Evolutionary conservation across 2,888 invertebrate genomes (phyloP).

Genomic region (Gibbula magus): DNA sequence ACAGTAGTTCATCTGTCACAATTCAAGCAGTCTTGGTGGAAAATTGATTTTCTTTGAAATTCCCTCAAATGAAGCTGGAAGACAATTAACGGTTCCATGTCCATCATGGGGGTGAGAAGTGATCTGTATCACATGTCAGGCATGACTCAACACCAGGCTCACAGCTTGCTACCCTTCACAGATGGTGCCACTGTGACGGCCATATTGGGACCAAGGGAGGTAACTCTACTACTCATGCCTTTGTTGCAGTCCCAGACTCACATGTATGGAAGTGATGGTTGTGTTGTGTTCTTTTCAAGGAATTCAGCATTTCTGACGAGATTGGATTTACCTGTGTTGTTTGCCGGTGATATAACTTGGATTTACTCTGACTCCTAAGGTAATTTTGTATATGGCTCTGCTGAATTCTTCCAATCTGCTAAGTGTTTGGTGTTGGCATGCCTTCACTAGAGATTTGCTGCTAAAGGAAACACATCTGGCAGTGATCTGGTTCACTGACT

Average conservation of each 20-base stretch:
- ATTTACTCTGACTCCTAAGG: not conserved
- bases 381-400: not conserved
- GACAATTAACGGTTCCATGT: not conserved
- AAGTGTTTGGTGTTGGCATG: not conserved
- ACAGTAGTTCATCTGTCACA: constrained; percentile 5
- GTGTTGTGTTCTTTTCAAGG: not conserved
- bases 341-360: not conserved
- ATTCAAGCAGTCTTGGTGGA: not conserved
- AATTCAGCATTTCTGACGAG: not conserved
- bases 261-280: not conserved
- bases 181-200: not conserved
- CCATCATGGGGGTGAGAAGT: not conserved
- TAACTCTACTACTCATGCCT: not conserved
- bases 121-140: not conserved
- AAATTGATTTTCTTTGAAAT: constrained; percentile 8
- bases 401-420: too few relatives aligned
- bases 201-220: not conserved
- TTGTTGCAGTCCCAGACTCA: not conserved
- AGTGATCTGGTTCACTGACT: not conserved
- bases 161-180: not conserved
- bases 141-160: not conserved
- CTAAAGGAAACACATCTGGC: not conserved
- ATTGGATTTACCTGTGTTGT: not conserved
- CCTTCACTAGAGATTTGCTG: not conserved
- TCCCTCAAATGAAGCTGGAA: not conserved